A percentile compares a stretch with the other conserved stretches of the same genome.
phyloP scores from a whole-genome alignment of 2,113 vertebrate species.

The Serinus canaria region DNA sequence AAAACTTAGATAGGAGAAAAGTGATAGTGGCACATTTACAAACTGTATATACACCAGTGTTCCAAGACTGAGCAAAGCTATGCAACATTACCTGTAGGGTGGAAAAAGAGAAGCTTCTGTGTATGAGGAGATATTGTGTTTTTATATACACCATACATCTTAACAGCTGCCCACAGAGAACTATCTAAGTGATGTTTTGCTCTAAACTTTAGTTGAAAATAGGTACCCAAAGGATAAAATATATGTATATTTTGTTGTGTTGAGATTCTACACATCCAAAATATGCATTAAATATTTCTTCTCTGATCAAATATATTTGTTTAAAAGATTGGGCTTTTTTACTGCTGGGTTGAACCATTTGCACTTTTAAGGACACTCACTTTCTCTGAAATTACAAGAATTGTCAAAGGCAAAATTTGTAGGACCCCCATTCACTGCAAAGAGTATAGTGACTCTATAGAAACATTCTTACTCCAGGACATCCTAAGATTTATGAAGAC shows the following conservation, averaged over 20 bases:
- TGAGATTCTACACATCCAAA: background rate
- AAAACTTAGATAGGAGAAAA: background rate
- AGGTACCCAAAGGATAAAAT: background rate
- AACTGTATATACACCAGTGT: background rate
- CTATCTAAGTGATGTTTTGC: background rate
- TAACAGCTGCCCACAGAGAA: background rate
- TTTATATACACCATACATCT: background rate
- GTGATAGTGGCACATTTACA: background rate
- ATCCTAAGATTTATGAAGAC: background rate
- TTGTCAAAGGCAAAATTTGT: background rate
- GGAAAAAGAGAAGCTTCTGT: background rate
- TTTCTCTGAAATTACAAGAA: background rate
- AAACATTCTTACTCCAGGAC: background rate
- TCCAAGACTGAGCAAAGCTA: background rate
- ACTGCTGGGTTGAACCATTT: background rate
- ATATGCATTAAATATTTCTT: background rate
- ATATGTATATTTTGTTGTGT: background rate
- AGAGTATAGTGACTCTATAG: background rate
- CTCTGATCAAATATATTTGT: background rate
- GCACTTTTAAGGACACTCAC: background rate
- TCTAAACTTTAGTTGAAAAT: background rate
- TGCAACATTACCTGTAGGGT: accelerated
- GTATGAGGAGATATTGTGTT: background rate
- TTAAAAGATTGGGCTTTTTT: background rate
- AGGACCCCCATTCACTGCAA: background rate